Conservation (phyloP, 2,888 invertebrate species). For the Drosophila incognita region DNA sequence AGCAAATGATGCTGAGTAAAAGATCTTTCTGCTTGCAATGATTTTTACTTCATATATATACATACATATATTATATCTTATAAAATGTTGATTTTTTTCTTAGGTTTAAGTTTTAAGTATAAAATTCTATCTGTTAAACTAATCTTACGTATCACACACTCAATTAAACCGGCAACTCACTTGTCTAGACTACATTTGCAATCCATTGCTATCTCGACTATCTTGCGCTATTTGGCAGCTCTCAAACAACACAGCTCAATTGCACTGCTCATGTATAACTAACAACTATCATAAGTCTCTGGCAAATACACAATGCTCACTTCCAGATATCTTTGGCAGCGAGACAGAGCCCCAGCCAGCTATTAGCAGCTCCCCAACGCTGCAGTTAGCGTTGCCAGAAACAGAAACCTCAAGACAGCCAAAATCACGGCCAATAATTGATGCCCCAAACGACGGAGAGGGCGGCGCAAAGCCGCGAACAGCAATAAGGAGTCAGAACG, state of each 20-base stretch:
- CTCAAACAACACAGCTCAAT: constrained; percentile 10
- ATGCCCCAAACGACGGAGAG: constrained; percentile 57
- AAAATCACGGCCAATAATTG: constrained; percentile 73
- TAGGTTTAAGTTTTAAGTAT: background rate
- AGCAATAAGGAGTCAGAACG: constrained; percentile 63
- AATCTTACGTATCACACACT: background rate
- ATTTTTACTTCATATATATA: too few relatives aligned
- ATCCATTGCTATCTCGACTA: constrained; percentile 1
- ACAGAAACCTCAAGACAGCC: constrained; percentile 59
- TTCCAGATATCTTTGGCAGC: constrained; percentile 24
- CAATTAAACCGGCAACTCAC: background rate
- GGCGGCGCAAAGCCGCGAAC: constrained; percentile 67
- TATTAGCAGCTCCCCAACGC: constrained; percentile 46
- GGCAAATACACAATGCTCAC: constrained; percentile 23
- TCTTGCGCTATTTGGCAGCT: constrained; percentile 2
- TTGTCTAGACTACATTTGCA: background rate
- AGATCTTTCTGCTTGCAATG: background rate
- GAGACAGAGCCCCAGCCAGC: constrained; percentile 21
- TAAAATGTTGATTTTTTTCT: background rate
- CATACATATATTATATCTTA: background rate
- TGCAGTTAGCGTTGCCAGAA: constrained; percentile 37
- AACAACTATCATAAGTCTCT: constrained; percentile 45
- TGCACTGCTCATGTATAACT: constrained; percentile 14
- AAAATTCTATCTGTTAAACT: background rate
- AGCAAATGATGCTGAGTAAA: background rate